Base-by-base conservation (phyloP, 2,113 vertebrate species). In the Erpornis zantholeuca region DNA sequence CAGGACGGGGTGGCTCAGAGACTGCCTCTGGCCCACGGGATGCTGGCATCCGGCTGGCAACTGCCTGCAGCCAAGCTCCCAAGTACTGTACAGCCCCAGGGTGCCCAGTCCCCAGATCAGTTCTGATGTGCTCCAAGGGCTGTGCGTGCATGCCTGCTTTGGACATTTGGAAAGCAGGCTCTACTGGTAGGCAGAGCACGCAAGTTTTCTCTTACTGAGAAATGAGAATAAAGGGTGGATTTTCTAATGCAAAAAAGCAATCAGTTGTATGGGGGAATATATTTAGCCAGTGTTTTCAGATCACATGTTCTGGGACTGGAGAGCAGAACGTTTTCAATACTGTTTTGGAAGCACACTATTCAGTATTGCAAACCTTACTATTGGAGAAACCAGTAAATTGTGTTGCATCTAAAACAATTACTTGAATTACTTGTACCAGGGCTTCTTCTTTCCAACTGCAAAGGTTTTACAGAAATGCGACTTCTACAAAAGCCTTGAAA, bases 201-300 rank as follows among this genome's bases (percentile, higher is more conserved):
- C 15, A 25, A 57, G 54, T 86, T 81, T 65, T 59, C 42, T 66
- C 59, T n/a, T 36, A 54, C 9, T 5, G 1, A 11, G 68, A 22
- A 90, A 33, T 22, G 47, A 69, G 44, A 69, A 54, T 36, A 71
- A 93, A 89, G 82, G 71, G 87, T 75, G 68, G 56, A 64, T 90
- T 93, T 90, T 76, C 72, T 90, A 94, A 86, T 10, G 60, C 35
- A 50, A 78, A 79, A 77, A 35, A 73, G 64, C 68, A 73, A 81
- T 68, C 56, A 14, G 56, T 92, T 90, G 82, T 87, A 83, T 2
- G 4, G 64, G 40, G 54, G 21, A 90, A 94, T 95, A 94, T 90
- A 96, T 96, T 94, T 93, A 95, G 93, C 78, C 78, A 78, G 81
- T 82, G 79, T 69, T 88, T 95, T 92, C 76, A 79, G 42, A 90